phyloP scores from a whole-genome alignment of 1,140 invertebrate species.

The Drosophila elegans region DNA sequence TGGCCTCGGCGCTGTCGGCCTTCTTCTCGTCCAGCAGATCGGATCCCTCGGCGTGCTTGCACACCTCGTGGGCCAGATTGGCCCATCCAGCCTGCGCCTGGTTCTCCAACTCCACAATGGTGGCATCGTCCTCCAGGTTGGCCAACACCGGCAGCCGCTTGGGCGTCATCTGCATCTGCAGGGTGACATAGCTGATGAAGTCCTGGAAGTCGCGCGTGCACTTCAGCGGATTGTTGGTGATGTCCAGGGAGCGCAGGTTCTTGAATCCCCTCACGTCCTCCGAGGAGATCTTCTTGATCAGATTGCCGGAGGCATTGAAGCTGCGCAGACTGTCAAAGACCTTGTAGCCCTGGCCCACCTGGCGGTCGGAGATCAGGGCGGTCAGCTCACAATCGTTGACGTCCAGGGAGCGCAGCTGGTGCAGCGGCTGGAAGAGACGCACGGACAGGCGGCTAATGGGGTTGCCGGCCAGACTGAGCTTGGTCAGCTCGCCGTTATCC shows the following conservation, averaged over 20 bases:
- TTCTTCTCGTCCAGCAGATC: conserved; percentile 34
- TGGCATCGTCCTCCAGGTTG: conserved; percentile 84
- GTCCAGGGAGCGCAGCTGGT: conserved; percentile 87
- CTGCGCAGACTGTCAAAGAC: conserved; percentile 86
- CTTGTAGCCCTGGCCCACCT: conserved; percentile 67
- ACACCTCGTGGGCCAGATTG: conserved; percentile 70
- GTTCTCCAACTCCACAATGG: conserved; percentile 45
- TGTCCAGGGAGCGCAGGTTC: conserved; percentile 87
- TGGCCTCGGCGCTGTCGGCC: conserved; percentile 55
- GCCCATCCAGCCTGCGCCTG: conserved; percentile 67
- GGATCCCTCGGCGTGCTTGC: conserved; percentile 57
- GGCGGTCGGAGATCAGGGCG: conserved; percentile 87
- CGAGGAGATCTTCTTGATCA: conserved; percentile 86
- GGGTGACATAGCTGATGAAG: conserved; percentile 86
- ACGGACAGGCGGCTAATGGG: conserved; percentile 88
- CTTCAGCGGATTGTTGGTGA: conserved; percentile 88
- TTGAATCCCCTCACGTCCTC: conserved; percentile 87
- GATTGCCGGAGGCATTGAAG: conserved; percentile 87
- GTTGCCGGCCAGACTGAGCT: conserved; percentile 90
- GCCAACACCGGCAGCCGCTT: conserved; percentile 84
- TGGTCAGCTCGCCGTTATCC: conserved; percentile 87
- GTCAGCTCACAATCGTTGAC: conserved; percentile 88
- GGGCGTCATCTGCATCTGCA: conserved; percentile 85
- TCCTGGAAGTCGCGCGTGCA: conserved; percentile 87
- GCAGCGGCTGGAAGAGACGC: conserved; percentile 87